Evolutionary conservation across 2,888 invertebrate genomes (phyloP), one percentile per base, ranked within the genome.

Genomic region (Drosophila testacea): DNA sequence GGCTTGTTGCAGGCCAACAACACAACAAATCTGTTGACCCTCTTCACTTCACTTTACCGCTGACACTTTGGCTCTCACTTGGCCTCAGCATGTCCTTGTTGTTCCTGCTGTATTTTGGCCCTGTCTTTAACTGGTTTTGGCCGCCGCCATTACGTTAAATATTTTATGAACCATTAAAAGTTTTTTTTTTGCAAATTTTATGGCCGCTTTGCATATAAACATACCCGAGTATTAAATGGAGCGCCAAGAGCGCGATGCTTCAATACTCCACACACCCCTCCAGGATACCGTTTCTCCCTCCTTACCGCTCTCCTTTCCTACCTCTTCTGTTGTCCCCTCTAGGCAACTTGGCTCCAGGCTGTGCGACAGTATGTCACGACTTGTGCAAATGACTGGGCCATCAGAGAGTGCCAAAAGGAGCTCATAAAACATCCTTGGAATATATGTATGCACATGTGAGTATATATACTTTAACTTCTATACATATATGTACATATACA

Each of bases 121-220:
- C 54, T 67, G 86, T 88, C 87, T 81, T 83, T 86, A 83, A 88
- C 81, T 62, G 63, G 87, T 83, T 83, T 63, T 79, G 81, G 82
- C 59, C 62, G 51, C 32, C 69, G 74, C 77, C 89, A 89, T 89
- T 86, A 86, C 72, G 83, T 89, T 89, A 88, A 89, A 86, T 86
- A 89, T 86, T 86, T 89, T 86, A 86, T 86, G 86, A 86, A 83
- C 90, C 88, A 89, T 86, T 86, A 86, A 86, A 86, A 89, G 90
- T 85, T 86, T 88, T 48, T 88, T 48, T 48, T 50, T 36, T 88
- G 75, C 88, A 89, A 85, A 89, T 86, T 86, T 86, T 86, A 86
- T 86, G 79, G 86, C 81, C 86, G 90, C 83, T 89, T 86, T 86
- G 88, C 89, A 86, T 86, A 89, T 71, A 74, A 67, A 69, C 57